Percentiles rank a stretch among this genome's conserved stretches.
Evolutionary conservation across 1,140 invertebrate species (phyloP).

Genomic region (Hyposmocoma kahamanoa): DNA sequence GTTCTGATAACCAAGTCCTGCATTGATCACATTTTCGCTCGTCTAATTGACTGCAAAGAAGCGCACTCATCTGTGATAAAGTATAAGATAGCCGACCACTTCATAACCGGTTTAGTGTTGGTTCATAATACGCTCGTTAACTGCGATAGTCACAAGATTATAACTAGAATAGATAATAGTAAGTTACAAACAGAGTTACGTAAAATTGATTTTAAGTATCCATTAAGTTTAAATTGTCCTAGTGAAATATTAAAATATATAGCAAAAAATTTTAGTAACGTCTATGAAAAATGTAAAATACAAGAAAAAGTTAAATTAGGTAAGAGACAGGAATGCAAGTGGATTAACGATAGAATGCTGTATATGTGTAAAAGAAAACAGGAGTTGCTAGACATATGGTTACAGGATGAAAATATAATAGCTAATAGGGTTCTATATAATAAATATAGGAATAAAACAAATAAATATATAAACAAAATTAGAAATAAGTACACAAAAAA

Average conservation of each 20-base stretch:
- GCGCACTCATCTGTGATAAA: background rate
- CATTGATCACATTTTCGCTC: background rate
- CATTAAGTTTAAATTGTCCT: background rate
- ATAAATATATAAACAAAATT: conserved; percentile 1
- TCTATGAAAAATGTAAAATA: background rate
- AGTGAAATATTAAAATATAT: background rate
- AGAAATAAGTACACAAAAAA: conserved; percentile 4
- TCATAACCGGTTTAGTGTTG: background rate
- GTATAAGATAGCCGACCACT: background rate
- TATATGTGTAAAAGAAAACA: conserved; percentile 2
- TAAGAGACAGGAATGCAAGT: background rate
- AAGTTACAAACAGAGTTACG: background rate
- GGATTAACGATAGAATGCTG: background rate
- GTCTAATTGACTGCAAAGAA: background rate
- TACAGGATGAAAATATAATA: conserved; percentile 2
- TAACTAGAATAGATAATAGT: background rate
- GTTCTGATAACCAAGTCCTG: background rate
- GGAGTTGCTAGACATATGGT: background rate
- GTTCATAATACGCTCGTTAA: background rate
- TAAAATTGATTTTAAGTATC: background rate
- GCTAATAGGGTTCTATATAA: background rate
- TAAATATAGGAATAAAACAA: conserved; percentile 1
- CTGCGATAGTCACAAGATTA: background rate
- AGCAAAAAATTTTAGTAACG: background rate
- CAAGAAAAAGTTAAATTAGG: background rate